These are phyloP conservation scores for Percopsis transmontana DNA, from an alignment of 2,113 vertebrate genomes.

Conservation along the genomic window DNA sequence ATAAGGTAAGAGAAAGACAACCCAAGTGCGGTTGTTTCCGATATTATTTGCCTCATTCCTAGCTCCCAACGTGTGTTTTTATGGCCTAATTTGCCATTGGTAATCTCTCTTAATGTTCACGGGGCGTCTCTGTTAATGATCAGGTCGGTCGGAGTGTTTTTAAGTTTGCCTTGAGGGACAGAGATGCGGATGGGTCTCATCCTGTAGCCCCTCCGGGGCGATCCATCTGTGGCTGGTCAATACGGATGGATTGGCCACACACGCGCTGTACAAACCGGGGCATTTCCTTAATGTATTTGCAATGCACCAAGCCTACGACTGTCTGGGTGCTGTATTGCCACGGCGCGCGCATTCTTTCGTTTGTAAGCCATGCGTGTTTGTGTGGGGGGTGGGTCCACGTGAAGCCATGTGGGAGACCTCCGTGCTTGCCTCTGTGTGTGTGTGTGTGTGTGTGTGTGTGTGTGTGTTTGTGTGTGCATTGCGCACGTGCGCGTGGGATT, in stretches of 20 bases:
- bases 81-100: constrained; percentile 58
- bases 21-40: constrained; percentile 11
- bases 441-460: constrained; percentile 1
- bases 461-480: not conserved
- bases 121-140: constrained; percentile 66
- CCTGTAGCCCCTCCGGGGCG: constrained; percentile 56
- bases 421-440: not conserved
- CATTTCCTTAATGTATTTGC: constrained; percentile 16
- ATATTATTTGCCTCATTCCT: constrained; percentile 47
- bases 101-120: constrained; percentile 57
- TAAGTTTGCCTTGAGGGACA: constrained; percentile 66
- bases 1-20: constrained; percentile 43
- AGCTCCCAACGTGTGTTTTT: constrained; percentile 70
- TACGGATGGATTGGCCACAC: constrained; percentile 55
- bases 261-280: constrained; percentile 23
- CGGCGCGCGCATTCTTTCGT: constrained; percentile 32
- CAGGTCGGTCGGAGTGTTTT: constrained; percentile 57
- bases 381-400: not conserved
- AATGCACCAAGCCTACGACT: constrained; percentile 7
- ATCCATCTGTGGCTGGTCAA: constrained; percentile 68
- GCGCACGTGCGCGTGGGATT: not conserved
- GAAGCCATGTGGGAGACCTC: not conserved
- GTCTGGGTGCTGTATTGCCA: not conserved
- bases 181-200: constrained; percentile 42
- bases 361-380: constrained; percentile 7